Conservation (phyloP, 2,888 invertebrate genomes). For the Drosophila nr. perissopoda region DNA sequence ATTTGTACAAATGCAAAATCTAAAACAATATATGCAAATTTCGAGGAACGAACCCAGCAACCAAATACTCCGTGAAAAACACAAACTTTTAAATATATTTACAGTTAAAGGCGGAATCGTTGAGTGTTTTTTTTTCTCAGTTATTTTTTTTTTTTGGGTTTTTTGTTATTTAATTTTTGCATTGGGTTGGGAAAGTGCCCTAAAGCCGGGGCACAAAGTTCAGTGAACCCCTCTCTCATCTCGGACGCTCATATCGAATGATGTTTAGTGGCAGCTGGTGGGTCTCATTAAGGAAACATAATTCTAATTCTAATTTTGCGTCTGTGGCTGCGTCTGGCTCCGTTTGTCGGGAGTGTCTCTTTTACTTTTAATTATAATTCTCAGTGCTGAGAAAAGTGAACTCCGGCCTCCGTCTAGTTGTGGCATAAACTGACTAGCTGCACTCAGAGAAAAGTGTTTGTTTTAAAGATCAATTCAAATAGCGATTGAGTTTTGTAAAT, state of each 20-base stretch:
- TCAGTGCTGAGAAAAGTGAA: slow-evolving; percentile 69
- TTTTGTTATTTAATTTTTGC: slow-evolving; percentile 45
- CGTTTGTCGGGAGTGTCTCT: slow-evolving; percentile 60
- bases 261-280: slow-evolving; percentile 66
- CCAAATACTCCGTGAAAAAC: slow-evolving; percentile 33
- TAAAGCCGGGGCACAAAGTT: slow-evolving; percentile 63
- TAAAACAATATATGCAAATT: slow-evolving; percentile 72
- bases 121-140: slow-evolving; percentile 45
- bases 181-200: slow-evolving; percentile 72
- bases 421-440: slow-evolving; percentile 48
- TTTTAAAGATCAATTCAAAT: background rate
- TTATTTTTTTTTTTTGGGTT: slow-evolving; percentile 11
- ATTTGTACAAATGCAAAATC: slow-evolving; percentile 54
- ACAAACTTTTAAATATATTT: slow-evolving; percentile 71
- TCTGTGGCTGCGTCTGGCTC: slow-evolving; percentile 34
- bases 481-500: background rate
- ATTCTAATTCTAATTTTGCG: slow-evolving; percentile 72
- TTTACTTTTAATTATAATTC: slow-evolving; percentile 74
- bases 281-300: slow-evolving; percentile 80
- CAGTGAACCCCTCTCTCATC: slow-evolving; percentile 63
- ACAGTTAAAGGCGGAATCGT: slow-evolving; percentile 75
- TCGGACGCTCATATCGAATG: slow-evolving; percentile 69
- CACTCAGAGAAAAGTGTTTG: background rate
- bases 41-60: slow-evolving; percentile 44
- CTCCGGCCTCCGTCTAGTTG: slow-evolving; percentile 39